Percentiles rank a stretch among this genome's conserved stretches.
Evolutionary conservation across 2,113 vertebrate genomes (phyloP).

Genomic region (Taurulus bubalis): DNA sequence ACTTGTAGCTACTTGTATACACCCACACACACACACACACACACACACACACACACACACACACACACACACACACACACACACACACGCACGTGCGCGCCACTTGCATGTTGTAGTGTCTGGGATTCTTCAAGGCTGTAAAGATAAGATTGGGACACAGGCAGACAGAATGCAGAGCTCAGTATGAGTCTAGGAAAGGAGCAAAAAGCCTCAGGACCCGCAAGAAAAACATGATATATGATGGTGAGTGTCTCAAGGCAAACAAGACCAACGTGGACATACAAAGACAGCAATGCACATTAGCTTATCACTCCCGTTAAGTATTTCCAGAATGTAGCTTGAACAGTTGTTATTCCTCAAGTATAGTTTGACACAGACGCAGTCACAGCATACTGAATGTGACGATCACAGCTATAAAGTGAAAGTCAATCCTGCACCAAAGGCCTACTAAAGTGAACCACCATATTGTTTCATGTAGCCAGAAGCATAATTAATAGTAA

Average conservation of each 20-base stretch:
- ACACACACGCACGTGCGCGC: background rate
- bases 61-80: background rate
- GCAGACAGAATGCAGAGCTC: background rate
- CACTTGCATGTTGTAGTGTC: constrained; percentile 8
- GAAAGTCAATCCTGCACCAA: too few species aligned
- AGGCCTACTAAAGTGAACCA: too few species aligned
- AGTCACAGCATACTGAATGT: too few species aligned
- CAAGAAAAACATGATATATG: background rate
- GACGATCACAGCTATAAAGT: too few species aligned
- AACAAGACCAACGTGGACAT: background rate
- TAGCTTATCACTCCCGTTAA: background rate
- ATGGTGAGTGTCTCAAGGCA: background rate
- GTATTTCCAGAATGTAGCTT: background rate
- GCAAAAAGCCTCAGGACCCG: background rate
- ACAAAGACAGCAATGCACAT: background rate
- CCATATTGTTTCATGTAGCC: too few species aligned
- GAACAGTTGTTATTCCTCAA: background rate
- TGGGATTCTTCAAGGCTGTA: constrained; percentile 25
- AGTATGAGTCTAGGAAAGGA: background rate
- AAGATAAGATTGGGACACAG: constrained; percentile 29
- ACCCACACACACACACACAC: background rate
- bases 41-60: background rate
- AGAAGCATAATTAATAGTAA: too few species aligned
- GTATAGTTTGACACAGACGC: too few species aligned
- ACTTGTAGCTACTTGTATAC: background rate